Base-by-base conservation (phyloP, 2,113 vertebrate species). In the Zosterops japonicus region DNA sequence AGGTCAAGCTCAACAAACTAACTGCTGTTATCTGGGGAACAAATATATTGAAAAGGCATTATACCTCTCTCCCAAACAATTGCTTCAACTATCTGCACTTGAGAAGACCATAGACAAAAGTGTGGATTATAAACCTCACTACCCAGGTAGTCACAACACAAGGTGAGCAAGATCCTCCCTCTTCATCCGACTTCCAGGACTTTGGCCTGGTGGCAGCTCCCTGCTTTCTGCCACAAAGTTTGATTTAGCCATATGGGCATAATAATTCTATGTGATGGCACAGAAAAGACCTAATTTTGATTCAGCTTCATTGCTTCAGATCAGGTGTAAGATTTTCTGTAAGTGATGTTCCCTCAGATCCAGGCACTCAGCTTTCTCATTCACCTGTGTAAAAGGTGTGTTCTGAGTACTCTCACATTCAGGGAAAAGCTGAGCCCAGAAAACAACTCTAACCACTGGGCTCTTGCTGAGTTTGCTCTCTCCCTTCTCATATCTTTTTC, bases 331-430 rank as follows among this genome's bases (percentile, higher is more conserved):
- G 39, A 9, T n/a, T 29, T 35, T 77, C 75, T 75, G 12, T 52
- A 47, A 87, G 28, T 17, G 21, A 64, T 39, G 29, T 17, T 75
- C 28, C 49, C 29, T 47, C 16, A 33, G 64, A 36, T 14, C 7
- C 41, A 56, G 49, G 29, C 10, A n/a, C 39, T 60, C 18, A 12
- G 0, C 12, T 52, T 9, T n/a, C 35, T 75, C 8, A 7, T 61
- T 46, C 41, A 52, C 21, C 13, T 33, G 5, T 25, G 8, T 39
- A 60, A 83, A 79, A 59, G 1, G 2, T 0, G 0, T 49, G 17
- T 47, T 24, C 57, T 17, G n/a, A 36, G 8, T 13, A 24, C 35
- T 12, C 11, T 59, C 3, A 2, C 14, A 56, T 35, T 27, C 52
- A 53, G 31, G n/a, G 12, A 47, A 9, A 46, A 69, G 13, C 14